Percentiles rank a stretch among this genome's conserved stretches.
phyloP scores from a whole-genome alignment of 1,140 invertebrate genomes.

The Matsumurasca onukii region DNA sequence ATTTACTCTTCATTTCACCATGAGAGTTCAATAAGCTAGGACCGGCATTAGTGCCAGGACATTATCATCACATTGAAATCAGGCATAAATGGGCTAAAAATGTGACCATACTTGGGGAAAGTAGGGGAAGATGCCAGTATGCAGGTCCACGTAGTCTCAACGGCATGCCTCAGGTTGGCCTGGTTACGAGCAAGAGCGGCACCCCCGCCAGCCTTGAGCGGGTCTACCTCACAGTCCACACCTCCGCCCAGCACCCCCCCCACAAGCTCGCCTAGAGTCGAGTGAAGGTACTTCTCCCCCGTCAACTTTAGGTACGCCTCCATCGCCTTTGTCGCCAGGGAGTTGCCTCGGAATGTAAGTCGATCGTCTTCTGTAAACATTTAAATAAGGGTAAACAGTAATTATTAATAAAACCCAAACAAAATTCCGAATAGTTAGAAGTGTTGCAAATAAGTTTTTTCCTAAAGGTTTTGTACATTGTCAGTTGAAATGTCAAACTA shows the following conservation, averaged over 20 bases:
- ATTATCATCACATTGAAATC: too few relatives aligned
- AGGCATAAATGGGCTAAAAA: too few relatives aligned
- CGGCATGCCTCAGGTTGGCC: constrained; percentile 77
- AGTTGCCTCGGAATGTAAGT: constrained; percentile 90
- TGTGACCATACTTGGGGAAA: constrained; percentile 67
- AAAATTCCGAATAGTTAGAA: too few relatives aligned
- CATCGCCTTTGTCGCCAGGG: constrained; percentile 95
- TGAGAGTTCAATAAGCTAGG: too few relatives aligned
- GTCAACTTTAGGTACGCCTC: constrained; percentile 95
- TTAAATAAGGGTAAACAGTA: not conserved
- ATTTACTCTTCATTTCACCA: too few relatives aligned
- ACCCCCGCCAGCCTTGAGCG: constrained; percentile 68
- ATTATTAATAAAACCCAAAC: too few relatives aligned
- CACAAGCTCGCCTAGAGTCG: constrained; percentile 79
- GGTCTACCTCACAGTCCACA: constrained; percentile 81
- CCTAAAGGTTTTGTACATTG: too few relatives aligned
- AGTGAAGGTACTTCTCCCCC: constrained; percentile 86
- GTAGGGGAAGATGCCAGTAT: constrained; percentile 77
- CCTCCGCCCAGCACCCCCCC: constrained; percentile 58
- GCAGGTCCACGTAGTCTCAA: constrained; percentile 83
- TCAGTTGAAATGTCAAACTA: too few relatives aligned
- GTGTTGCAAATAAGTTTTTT: too few relatives aligned
- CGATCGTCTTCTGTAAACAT: constrained; percentile 69
- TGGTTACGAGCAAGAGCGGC: constrained; percentile 78
- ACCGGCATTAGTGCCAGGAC: too few relatives aligned